Conservation (phyloP, 1,140 invertebrate species). For the Homalodisca vitripennis region DNA sequence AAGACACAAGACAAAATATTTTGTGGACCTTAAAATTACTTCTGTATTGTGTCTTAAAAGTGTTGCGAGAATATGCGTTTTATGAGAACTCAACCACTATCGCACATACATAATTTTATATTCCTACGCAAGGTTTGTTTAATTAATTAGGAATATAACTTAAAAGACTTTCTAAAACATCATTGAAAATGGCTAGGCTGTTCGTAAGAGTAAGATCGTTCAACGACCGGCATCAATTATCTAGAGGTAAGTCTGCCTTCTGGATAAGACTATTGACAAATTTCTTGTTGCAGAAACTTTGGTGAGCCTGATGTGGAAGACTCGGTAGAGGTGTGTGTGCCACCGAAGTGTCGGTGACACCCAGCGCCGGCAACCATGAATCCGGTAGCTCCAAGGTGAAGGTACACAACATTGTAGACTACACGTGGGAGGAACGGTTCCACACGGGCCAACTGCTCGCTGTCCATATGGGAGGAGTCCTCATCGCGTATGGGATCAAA, state of each 20-base stretch:
- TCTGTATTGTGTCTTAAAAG: too few species aligned
- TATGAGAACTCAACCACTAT: too few species aligned
- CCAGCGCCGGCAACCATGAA: slow-evolving; percentile 64
- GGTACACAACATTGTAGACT: slow-evolving; percentile 87
- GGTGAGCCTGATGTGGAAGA: slow-evolving; percentile 61
- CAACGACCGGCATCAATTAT: too few species aligned
- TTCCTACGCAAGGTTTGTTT: too few species aligned
- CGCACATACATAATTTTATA: too few species aligned
- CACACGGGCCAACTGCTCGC: slow-evolving; percentile 86
- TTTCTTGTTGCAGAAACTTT: slow-evolving; percentile 35
- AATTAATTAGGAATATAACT: too few species aligned
- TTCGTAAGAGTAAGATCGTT: too few species aligned
- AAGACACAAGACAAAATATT: too few species aligned
- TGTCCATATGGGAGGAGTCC: slow-evolving; percentile 80
- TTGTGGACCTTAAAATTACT: too few species aligned
- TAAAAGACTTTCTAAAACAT: too few species aligned
- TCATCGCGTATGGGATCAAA: slow-evolving; percentile 88
- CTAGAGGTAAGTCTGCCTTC: neutral
- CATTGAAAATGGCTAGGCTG: too few species aligned
- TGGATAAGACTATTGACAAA: neutral
- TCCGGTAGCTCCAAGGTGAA: slow-evolving; percentile 87
- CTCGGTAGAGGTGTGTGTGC: slow-evolving; percentile 64
- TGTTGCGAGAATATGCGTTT: too few species aligned
- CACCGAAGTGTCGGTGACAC: slow-evolving; percentile 67
- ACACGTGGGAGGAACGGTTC: slow-evolving; percentile 86